Evolutionary conservation across 2,888 invertebrate species (phyloP).

Genomic region (Tenthredo distinguenda): DNA sequence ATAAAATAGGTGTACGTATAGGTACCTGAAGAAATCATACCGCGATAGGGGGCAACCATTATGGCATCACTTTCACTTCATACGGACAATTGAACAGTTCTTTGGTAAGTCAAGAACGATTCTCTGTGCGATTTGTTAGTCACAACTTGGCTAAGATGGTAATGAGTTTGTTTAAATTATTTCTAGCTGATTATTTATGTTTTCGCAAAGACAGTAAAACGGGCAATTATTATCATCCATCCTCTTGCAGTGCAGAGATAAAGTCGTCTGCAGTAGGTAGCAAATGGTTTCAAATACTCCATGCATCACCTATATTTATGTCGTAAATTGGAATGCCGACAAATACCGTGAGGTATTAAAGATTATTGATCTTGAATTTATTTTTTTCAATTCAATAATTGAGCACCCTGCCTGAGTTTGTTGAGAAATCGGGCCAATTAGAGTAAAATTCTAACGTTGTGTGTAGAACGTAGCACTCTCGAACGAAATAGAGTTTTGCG

Average conservation of each 20-base stretch:
- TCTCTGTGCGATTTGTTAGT: constrained; percentile 7
- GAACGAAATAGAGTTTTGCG: background rate
- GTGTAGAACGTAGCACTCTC: background rate
- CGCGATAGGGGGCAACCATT: constrained; percentile 20
- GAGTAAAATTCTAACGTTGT: constrained; percentile 28
- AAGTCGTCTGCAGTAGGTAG: background rate
- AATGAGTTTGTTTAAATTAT: constrained; percentile 3
- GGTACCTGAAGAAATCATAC: constrained; percentile 22
- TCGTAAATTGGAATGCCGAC: background rate
- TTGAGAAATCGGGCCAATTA: constrained; percentile 35
- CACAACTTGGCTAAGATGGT: background rate
- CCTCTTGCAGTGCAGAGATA: background rate
- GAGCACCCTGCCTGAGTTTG: background rate
- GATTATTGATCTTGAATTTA: background rate
- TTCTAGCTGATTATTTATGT: background rate
- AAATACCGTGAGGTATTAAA: background rate
- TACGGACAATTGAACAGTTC: constrained; percentile 40
- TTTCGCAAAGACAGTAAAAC: background rate
- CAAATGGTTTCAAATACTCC: background rate
- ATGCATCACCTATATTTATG: background rate
- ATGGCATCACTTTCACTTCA: constrained; percentile 45
- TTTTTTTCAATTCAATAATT: background rate
- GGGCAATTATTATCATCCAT: background rate
- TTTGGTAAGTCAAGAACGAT: background rate
- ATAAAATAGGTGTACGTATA: background rate